Evolutionary conservation across 53 echinoderm and acorn worm genomes (phyloP), one percentile per base, ranked within the genome.

Genomic region (Temnopleurus reevesii): DNA sequence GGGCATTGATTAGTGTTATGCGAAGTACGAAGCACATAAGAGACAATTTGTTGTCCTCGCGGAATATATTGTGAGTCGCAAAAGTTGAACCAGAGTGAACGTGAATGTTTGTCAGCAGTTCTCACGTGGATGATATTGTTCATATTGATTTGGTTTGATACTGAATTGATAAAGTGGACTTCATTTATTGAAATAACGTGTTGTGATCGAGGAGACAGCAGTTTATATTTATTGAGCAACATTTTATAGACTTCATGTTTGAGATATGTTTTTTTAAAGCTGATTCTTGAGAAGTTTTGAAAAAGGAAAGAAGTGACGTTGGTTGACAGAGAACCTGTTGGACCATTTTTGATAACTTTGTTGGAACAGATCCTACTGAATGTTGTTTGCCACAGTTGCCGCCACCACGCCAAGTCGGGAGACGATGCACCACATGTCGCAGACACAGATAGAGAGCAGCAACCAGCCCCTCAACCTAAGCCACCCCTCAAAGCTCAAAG

Each of bases 401-500:
- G 27, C 25, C 8, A 57, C 24, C 60, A 8, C 7, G 9, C 36
- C 63, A 79, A 92, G 64, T 76, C 41, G 41, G 36, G 71, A 71
- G 18, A 71, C 19, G 41, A 92, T 93, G 91, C 94, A 91, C 91
- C 93, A 93, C 91, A 89, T 91, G 90, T 90, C 95, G 3, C 92
- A 93, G 35, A 90, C 92, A 43, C 89, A 93, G 38, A 84, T 90
- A 17, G 94, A 96, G 86, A 91, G 84, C 90, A 81, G 90, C 58
- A 87, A 71, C 35, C 96, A 96, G 81, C 96, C 96, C 31, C 90
- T 96, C 23, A 96, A 96, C 88, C 92, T 96, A 8, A 92, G 91
- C 87, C 91, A 92, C 63, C 91, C 94, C 38, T 94, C 96, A 83
- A 90, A 92, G 91, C 91, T 91, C 76, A 92, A 96, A 59, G 93